Evolutionary conservation across 2,888 invertebrate genomes (phyloP).

Genomic region (Phasia obesa): DNA sequence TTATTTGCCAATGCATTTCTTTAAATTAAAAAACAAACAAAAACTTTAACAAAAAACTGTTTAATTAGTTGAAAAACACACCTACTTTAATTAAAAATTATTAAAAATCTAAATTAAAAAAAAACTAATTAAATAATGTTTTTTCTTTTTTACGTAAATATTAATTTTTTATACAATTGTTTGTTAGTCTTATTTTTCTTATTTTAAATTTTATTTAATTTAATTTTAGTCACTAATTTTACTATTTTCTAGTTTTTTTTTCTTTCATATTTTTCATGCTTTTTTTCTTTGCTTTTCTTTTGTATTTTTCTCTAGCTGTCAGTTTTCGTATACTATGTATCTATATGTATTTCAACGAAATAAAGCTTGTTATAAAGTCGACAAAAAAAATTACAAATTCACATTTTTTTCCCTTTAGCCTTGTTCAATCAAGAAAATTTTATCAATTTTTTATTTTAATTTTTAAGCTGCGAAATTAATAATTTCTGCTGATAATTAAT

Average conservation of each 20-base stretch:
- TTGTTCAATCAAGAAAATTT: constrained; percentile 47
- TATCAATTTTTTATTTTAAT: not conserved
- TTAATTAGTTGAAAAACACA: not conserved
- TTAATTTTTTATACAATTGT: not conserved
- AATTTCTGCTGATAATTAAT: constrained; percentile 6
- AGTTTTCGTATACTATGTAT: constrained; percentile 73
- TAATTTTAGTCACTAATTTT: constrained; percentile 11
- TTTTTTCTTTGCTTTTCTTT: constrained; percentile 42
- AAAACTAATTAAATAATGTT: not conserved
- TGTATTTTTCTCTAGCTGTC: constrained; percentile 56
- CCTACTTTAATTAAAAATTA: not conserved
- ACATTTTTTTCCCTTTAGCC: constrained; percentile 51
- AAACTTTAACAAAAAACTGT: not conserved
- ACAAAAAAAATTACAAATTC: constrained; percentile 64
- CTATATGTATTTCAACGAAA: constrained; percentile 61
- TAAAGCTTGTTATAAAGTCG: too few species aligned
- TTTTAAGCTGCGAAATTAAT: not conserved
- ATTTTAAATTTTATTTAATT: not conserved
- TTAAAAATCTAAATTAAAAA: not conserved
- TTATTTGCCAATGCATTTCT: constrained; percentile 65
- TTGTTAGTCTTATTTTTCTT: not conserved
- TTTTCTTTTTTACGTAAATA: not conserved
- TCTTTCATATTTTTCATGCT: constrained; percentile 9
- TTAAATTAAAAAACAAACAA: not conserved
- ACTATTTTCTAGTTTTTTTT: constrained; percentile 14